A percentile compares a stretch with the other conserved stretches of the same genome.
Conservation (phyloP, 2,797 vertebrate genomes). For the Vireo griseus region DNA sequence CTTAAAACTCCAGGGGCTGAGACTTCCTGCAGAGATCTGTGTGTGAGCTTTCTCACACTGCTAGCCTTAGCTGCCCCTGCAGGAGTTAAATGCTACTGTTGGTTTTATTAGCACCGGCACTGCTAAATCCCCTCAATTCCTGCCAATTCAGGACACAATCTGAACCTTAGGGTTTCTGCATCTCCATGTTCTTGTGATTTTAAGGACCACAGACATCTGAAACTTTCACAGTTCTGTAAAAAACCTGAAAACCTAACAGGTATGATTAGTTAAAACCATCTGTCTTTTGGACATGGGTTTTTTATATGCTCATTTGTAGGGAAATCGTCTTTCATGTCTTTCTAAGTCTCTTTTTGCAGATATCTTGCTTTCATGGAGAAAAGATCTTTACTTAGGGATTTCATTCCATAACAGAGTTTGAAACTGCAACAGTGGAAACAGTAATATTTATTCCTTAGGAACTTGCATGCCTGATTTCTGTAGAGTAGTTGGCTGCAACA, state of each 20-base stretch:
- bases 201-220: background rate
- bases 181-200: background rate
- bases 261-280: background rate
- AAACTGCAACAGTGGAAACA: background rate
- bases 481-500: background rate
- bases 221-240: background rate
- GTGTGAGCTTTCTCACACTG: background rate
- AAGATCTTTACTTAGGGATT: background rate
- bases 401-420: background rate
- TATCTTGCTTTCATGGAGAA: background rate
- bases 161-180: background rate
- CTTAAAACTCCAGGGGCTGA: background rate
- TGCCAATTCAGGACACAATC: background rate
- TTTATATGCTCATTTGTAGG: background rate
- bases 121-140: background rate
- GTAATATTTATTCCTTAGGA: background rate
- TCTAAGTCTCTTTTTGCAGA: background rate
- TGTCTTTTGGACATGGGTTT: background rate
- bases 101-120: background rate
- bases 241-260: fast-evolving
- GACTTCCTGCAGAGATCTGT: background rate
- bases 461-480: background rate
- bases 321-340: background rate
- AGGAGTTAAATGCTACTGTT: background rate
- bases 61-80: background rate